These are phyloP conservation scores for Cyrtodaria siliqua DNA, from an alignment of 2,888 invertebrate species.

Conservation along the genomic window DNA sequence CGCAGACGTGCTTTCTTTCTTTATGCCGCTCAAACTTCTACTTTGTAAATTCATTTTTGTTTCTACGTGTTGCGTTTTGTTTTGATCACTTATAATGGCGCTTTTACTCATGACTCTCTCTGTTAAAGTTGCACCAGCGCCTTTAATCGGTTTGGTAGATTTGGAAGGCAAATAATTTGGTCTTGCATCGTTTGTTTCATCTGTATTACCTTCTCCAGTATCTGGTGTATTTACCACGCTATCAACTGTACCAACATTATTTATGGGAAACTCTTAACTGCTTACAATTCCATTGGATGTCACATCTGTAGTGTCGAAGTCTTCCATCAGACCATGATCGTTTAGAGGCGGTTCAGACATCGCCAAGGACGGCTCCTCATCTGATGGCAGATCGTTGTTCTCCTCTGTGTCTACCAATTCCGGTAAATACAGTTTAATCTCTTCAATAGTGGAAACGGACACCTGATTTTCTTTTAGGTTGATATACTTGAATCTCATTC, in stretches of 20 bases:
- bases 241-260: not conserved
- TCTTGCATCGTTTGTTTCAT: not conserved
- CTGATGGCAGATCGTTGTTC: constrained; percentile 1
- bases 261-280: not conserved
- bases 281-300: not conserved
- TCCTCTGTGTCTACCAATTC: constrained; percentile 1
- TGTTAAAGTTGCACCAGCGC: not conserved
- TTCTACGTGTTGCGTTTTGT: not conserved
- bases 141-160: too few species aligned
- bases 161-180: not conserved
- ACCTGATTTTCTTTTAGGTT: constrained; percentile 78
- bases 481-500: constrained; percentile 69
- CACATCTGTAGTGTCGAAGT: not conserved
- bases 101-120: not conserved
- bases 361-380: constrained; percentile 43
- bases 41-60: not conserved
- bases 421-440: constrained; percentile 60
- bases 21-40: not conserved
- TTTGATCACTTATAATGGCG: not conserved
- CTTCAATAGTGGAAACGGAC: constrained; percentile 53
- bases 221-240: not conserved
- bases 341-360: constrained; percentile 60
- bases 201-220: not conserved
- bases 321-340: not conserved
- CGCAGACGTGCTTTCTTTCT: not conserved